Evolutionary conservation across 2,113 vertebrate species (phyloP).

Genomic region (Salvelinus alpinus): DNA sequence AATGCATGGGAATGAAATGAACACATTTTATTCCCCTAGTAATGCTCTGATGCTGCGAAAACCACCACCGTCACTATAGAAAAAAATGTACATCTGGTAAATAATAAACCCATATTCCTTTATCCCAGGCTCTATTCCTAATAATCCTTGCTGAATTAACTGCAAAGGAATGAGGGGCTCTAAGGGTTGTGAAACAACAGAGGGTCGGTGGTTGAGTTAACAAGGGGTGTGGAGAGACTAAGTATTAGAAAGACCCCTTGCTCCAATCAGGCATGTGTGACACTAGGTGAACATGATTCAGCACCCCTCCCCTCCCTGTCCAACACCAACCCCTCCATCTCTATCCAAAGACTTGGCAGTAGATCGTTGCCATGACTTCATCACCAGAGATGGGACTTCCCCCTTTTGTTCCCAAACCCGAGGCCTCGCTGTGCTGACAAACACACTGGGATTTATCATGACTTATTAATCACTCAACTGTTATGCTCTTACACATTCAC

Average conservation of each 20-base stretch:
- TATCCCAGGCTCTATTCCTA: constrained; percentile 1
- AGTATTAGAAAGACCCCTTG: constrained; percentile 8
- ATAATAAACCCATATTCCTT: background rate
- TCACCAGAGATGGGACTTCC: constrained; percentile 22
- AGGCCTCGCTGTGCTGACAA: constrained; percentile 24
- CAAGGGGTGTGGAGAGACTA: constrained; percentile 28
- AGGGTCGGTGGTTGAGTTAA: constrained; percentile 3
- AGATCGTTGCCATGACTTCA: constrained; percentile 56
- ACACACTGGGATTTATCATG: constrained; percentile 47
- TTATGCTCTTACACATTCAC: constrained; percentile 19
- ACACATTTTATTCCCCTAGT: background rate
- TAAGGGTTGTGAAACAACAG: constrained; percentile 2
- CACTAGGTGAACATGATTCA: constrained; percentile 53
- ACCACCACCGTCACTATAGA: background rate
- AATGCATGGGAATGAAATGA: background rate
- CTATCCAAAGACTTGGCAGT: constrained; percentile 33
- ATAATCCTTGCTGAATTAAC: constrained; percentile 3
- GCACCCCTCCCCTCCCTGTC: constrained; percentile 13
- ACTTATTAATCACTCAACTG: constrained; percentile 40
- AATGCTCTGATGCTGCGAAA: background rate
- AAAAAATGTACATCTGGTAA: background rate
- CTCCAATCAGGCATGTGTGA: constrained; percentile 28
- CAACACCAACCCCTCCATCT: constrained; percentile 17
- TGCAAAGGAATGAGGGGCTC: constrained; percentile 2
- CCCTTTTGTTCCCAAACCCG: background rate